phyloP scores from a whole-genome alignment of 2,113 vertebrate genomes.

The Lutjanus erythropterus region DNA sequence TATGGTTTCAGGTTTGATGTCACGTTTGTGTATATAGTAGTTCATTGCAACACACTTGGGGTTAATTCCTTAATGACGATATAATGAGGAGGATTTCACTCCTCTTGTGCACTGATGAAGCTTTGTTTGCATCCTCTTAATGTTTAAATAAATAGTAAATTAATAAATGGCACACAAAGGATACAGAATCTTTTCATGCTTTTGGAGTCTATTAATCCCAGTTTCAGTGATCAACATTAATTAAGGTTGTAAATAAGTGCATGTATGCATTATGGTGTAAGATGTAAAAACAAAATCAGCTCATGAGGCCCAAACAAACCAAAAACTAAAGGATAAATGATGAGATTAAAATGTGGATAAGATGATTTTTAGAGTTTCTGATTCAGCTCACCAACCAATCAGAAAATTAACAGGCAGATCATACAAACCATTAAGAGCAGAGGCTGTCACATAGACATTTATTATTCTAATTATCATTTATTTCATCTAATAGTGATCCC shows the following conservation, averaged over 20 bases:
- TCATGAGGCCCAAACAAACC: neutral
- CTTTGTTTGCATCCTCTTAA: neutral
- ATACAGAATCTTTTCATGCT: neutral
- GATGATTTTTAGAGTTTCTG: neutral
- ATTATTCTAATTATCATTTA: slow-evolving; percentile 27
- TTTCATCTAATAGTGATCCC: slow-evolving; percentile 32
- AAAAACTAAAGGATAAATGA: neutral
- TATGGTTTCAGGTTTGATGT: slow-evolving; percentile 1
- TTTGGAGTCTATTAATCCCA: neutral
- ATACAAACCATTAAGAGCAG: neutral
- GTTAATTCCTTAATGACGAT: slow-evolving; percentile 3
- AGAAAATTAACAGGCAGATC: neutral
- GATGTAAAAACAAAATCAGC: neutral
- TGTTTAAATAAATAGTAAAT: neutral
- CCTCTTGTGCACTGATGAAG: neutral
- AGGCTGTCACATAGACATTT: slow-evolving; percentile 16
- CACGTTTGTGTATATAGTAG: neutral
- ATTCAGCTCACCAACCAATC: neutral
- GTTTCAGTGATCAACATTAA: neutral
- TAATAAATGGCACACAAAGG: neutral
- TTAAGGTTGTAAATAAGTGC: neutral
- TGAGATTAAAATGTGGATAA: neutral
- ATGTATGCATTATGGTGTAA: slow-evolving; percentile 6
- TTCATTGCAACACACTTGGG: neutral
- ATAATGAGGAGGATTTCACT: neutral